Conservation (phyloP, 2,888 invertebrate genomes). For the Pachymerium ferrugineum region DNA sequence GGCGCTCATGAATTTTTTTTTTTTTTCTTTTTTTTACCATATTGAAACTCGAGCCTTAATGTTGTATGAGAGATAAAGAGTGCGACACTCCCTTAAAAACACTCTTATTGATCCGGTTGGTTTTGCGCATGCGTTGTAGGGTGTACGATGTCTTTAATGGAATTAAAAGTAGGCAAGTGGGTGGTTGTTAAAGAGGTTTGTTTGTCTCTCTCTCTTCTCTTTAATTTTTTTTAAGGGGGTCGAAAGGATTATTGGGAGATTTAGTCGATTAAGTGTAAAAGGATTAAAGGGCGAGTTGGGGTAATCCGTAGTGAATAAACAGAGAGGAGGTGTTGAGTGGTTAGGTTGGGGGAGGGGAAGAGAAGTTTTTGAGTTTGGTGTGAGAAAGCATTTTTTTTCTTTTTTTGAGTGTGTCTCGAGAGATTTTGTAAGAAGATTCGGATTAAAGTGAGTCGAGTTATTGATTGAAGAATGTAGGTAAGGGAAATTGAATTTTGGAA, state of each 20-base stretch:
- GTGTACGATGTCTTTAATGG: not conserved
- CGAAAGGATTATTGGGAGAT: not conserved
- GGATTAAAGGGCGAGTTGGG: not conserved
- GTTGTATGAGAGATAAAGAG: not conserved
- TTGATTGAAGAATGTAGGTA: not conserved
- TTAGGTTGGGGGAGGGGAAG: too few relatives aligned
- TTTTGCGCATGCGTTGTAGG: not conserved
- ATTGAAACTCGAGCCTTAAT: not conserved
- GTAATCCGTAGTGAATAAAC: not conserved
- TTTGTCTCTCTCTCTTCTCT: too few relatives aligned
- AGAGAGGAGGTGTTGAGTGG: not conserved
- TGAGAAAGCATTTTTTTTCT: not conserved
- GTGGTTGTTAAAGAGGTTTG: too few relatives aligned
- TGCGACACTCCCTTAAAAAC: not conserved
- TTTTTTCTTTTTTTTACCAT: not conserved
- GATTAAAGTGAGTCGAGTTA: slow-evolving; percentile 7
- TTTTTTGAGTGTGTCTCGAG: too few relatives aligned
- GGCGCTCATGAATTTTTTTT: too few relatives aligned
- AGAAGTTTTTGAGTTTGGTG: not conserved
- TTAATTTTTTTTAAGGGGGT: too few relatives aligned
- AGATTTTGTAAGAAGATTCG: slow-evolving; percentile 5
- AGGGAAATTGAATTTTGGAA: slow-evolving; percentile 3
- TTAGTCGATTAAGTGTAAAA: slow-evolving; percentile 1
- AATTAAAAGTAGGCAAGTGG: not conserved
- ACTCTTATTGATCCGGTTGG: not conserved